Percentiles rank a stretch among this genome's conserved stretches.
phyloP scores from a whole-genome alignment of 2,797 vertebrate species.

The Menidia menidia region DNA sequence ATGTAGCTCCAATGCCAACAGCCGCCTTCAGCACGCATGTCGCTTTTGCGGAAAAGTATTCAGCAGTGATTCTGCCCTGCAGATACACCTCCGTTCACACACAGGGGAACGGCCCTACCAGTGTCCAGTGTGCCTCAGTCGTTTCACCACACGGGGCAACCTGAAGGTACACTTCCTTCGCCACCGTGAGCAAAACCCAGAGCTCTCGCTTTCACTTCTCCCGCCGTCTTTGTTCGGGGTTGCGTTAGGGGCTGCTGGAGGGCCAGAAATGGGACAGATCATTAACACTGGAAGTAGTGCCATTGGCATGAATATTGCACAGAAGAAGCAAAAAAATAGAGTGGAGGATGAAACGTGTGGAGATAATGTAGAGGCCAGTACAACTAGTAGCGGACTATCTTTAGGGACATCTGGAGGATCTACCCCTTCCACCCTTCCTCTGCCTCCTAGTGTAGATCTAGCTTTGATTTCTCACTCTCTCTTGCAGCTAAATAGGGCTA shows the following conservation, averaged over 20 bases:
- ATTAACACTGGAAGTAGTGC: slow-evolving; percentile 52
- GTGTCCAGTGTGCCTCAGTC: slow-evolving; percentile 92
- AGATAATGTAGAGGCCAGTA: slow-evolving; percentile 68
- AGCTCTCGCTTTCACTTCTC: slow-evolving; percentile 91
- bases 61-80: slow-evolving; percentile 90
- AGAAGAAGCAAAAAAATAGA: slow-evolving; percentile 77
- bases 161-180: slow-evolving; percentile 93
- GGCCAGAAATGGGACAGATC: slow-evolving; percentile 71
- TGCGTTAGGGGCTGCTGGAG: slow-evolving; percentile 66
- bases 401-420: slow-evolving; percentile 69
- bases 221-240: slow-evolving; percentile 88
- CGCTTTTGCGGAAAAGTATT: slow-evolving; percentile 92
- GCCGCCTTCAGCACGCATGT: slow-evolving; percentile 85
- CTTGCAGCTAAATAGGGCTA: slow-evolving; percentile 83
- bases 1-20: slow-evolving; percentile 40
- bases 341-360: slow-evolving; percentile 77
- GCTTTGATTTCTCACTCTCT: slow-evolving; percentile 86
- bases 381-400: slow-evolving; percentile 61
- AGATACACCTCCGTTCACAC: slow-evolving; percentile 93
- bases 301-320: slow-evolving; percentile 60
- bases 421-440: slow-evolving; percentile 78
- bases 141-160: slow-evolving; percentile 92
- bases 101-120: slow-evolving; percentile 93
- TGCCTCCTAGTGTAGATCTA: slow-evolving; percentile 83
- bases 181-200: slow-evolving; percentile 91